Percentiles rank a stretch among this genome's conserved stretches.
phyloP scores from a whole-genome alignment of 2,888 invertebrate genomes.

The Calameuta filiformis region DNA sequence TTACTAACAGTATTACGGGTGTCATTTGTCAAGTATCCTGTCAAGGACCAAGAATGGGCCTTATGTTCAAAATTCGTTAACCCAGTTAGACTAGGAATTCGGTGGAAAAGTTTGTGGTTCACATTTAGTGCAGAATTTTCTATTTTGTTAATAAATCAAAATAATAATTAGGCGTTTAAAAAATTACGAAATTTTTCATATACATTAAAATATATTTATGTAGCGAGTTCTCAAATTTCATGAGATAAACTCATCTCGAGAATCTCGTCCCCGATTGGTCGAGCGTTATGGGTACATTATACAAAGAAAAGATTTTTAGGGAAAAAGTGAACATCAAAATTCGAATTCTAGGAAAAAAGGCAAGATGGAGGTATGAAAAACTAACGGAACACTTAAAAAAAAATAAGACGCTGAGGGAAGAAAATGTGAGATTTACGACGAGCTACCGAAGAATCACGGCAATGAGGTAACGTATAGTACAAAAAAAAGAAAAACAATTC shows the following conservation, averaged over 20 bases:
- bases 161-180: neutral
- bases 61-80: neutral
- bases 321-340: conserved; percentile 6
- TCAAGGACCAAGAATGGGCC: conserved; percentile 18
- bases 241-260: neutral
- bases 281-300: neutral
- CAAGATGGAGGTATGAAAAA: conserved; percentile 23
- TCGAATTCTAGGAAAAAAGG: conserved; percentile 25
- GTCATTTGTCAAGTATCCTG: conserved; percentile 52
- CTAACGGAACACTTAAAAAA: conserved; percentile 40
- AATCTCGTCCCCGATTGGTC: neutral
- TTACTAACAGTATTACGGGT: conserved; percentile 52
- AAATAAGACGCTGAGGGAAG: conserved; percentile 37
- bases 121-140: neutral
- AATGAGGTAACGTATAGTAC: neutral
- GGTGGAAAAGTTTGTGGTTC: neutral
- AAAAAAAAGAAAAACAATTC: neutral
- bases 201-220: neutral
- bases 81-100: neutral
- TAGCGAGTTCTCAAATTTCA: neutral
- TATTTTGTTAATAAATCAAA: neutral
- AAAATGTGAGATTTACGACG: conserved; percentile 36
- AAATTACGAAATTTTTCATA: neutral
- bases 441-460: conserved; percentile 30
- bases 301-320: neutral